Conservation (phyloP, 2,113 vertebrate genomes). For the Microcebus tavaratra region DNA sequence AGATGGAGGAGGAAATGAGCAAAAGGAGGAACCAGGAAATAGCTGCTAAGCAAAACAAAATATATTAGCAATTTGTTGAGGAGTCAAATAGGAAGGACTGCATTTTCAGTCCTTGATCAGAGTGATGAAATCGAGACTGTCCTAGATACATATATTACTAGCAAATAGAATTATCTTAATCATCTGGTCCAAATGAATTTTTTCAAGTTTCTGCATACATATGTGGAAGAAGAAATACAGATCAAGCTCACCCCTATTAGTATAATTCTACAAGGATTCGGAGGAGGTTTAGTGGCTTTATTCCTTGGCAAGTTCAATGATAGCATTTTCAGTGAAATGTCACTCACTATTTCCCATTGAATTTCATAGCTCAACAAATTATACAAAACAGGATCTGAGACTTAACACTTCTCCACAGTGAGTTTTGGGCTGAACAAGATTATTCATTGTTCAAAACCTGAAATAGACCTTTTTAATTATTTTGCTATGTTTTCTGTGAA, state of each 20-base stretch:
- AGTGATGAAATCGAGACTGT: slow-evolving; percentile 76
- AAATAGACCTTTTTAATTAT: slow-evolving; percentile 61
- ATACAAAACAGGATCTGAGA: slow-evolving; percentile 50
- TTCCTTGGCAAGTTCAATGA: slow-evolving; percentile 64
- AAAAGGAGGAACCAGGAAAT: slow-evolving; percentile 75
- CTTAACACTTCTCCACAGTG: slow-evolving; percentile 46
- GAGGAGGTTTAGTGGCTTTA: neutral
- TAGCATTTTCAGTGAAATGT: slow-evolving; percentile 60
- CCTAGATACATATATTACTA: slow-evolving; percentile 73
- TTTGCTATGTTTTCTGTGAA: slow-evolving; percentile 51
- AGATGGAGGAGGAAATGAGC: slow-evolving; percentile 72
- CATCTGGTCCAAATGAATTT: slow-evolving; percentile 65
- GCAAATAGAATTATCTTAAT: slow-evolving; percentile 81
- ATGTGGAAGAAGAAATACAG: slow-evolving; percentile 71
- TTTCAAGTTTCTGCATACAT: slow-evolving; percentile 71
- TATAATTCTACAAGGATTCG: slow-evolving; percentile 64
- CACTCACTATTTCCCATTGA: slow-evolving; percentile 62
- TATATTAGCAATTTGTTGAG: slow-evolving; percentile 74
- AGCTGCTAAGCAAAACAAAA: slow-evolving; percentile 73
- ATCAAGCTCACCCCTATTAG: slow-evolving; percentile 56
- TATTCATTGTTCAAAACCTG: slow-evolving; percentile 47
- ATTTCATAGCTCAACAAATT: slow-evolving; percentile 72
- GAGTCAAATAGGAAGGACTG: slow-evolving; percentile 72
- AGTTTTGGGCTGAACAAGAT: slow-evolving; percentile 61
- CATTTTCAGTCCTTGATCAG: slow-evolving; percentile 71